Base-by-base conservation (phyloP, 2,113 vertebrate genomes). In the Crotalus tigris region DNA sequence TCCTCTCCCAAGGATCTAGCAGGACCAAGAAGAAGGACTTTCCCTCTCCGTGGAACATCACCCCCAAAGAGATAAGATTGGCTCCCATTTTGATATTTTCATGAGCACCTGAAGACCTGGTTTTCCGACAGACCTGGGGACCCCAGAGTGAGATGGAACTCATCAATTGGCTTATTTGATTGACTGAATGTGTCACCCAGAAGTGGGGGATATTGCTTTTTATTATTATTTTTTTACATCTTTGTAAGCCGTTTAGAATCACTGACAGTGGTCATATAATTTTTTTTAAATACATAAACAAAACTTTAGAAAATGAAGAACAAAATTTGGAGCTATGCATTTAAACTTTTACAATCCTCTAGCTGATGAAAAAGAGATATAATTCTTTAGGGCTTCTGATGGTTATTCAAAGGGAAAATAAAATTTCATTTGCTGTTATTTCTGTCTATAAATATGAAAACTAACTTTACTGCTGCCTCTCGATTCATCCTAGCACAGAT, bases 401-500 rank as follows among this genome's bases (percentile, higher is more conserved):
- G 24, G 24, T 85, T 92, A 81, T 46, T n/a, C 8, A 81, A 49
- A 39, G 33, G 5, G 8, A 12, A 85, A 85, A 85, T 11, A 29
- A 23, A 44, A 26, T 59, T 59, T 90, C 24, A 89, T 90, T 85
- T 90, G 44, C 29, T 85, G 54, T 75, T 85, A 55, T 90, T 85
- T 75, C 88, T 85, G 44, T 51, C 54, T 93, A 29, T 53, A 93
- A 89, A 90, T 93, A 90, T 53, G 61, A 92, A 33, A 90, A 90
- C 44, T 13, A 51, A 51, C 59, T 88, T 92, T 29, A 15, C 39
- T 92, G 57, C 92, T 49, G 33, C n/a, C 19, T 53, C 10, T 85
- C 64, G 57, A 23, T 90, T 75, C 69, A 90, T 93, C 92, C 85
- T 93, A 88, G 85, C 92, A 89, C 91, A 93, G 92, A 75, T 93